A percentile compares a stretch with the other conserved stretches of the same genome.
Evolutionary conservation across 2,888 invertebrate genomes (phyloP).

Genomic region (Psylliodes chrysocephalus): DNA sequence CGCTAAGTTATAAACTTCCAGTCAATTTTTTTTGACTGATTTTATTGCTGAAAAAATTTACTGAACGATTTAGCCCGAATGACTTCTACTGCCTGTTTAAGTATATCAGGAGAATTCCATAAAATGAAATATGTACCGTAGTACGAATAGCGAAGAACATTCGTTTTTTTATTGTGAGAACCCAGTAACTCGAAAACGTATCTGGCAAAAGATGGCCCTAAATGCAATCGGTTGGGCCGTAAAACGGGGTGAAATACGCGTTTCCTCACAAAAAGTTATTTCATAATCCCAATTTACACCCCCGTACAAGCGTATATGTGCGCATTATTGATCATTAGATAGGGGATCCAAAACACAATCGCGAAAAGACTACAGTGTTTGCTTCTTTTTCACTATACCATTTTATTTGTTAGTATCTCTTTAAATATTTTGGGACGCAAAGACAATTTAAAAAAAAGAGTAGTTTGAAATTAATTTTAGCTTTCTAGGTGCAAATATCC

Average conservation of each 20-base stretch:
- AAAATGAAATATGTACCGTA: constrained; percentile 17
- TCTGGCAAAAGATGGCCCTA: constrained; percentile 22
- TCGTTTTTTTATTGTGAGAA: constrained; percentile 19
- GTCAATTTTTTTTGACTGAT: constrained; percentile 10
- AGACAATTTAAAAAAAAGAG: no score
- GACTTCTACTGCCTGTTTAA: constrained; percentile 7
- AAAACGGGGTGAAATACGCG: constrained; percentile 23
- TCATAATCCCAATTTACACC: constrained; percentile 25
- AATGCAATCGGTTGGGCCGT: constrained; percentile 14
- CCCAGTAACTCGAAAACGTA: constrained; percentile 14
- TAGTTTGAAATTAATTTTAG: no score
- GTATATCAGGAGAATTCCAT: constrained; percentile 18
- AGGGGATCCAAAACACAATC: constrained; percentile 9
- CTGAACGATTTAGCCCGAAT: constrained; percentile 14
- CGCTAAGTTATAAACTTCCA: not conserved
- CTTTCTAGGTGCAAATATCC: no score
- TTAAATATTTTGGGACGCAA: not conserved
- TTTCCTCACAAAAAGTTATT: constrained; percentile 21
- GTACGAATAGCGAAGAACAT: not conserved
- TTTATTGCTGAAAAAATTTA: constrained; percentile 16
- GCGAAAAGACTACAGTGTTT: constrained; percentile 3
- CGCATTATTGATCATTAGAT: constrained; percentile 19
- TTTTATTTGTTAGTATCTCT: not conserved
- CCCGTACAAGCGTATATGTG: constrained; percentile 20
- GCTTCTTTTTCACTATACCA: not conserved